Conservation (phyloP, 2,113 vertebrate genomes). For the Ginglymostoma cirratum region DNA sequence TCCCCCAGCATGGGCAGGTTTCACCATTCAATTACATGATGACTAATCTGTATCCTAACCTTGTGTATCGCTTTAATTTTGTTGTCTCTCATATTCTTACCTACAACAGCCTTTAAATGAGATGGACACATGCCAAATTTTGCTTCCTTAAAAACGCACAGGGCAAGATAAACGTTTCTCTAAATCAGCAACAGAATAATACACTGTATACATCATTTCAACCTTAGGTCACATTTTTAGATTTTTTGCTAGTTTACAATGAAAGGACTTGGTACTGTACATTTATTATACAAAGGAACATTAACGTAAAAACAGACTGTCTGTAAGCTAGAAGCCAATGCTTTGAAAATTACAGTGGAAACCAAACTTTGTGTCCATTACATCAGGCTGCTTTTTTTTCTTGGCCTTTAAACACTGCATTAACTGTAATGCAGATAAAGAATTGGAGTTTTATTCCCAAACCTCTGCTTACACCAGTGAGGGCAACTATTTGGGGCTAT, state of each 20-base stretch:
- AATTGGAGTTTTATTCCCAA: background rate
- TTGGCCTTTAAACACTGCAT: background rate
- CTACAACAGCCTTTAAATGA: background rate
- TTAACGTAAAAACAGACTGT: background rate
- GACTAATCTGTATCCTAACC: background rate
- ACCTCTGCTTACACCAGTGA: background rate
- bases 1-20: background rate
- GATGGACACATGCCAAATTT: background rate
- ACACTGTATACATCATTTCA: background rate
- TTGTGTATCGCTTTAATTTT: background rate
- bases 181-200: background rate
- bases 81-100: background rate
- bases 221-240: background rate
- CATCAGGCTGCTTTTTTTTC: background rate
- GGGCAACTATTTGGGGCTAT: background rate
- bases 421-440: background rate
- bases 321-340: background rate
- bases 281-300: background rate
- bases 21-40: background rate
- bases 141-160: background rate
- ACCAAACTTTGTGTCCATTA: background rate
- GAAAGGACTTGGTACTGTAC: background rate
- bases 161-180: background rate
- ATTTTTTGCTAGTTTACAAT: background rate
- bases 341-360: background rate